Evolutionary conservation across 2,113 vertebrate genomes (phyloP), one percentile per base, ranked within the genome.

Genomic region (Pygoscelis adeliae): DNA sequence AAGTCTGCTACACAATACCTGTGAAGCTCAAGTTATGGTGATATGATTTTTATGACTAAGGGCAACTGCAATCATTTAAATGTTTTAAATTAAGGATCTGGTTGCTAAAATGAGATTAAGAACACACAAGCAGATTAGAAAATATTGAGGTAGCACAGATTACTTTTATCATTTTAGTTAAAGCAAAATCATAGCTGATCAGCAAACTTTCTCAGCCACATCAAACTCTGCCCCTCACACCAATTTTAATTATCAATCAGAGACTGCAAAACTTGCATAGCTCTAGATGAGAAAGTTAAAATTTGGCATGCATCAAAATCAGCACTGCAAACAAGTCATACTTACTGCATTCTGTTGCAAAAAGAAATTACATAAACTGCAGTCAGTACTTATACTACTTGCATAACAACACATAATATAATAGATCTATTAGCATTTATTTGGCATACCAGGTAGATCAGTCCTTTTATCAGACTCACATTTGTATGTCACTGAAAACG

Each of bases 331-430:
- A 98, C 97, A 87, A 85, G 93, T 85, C 96, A 98, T 99, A 99
- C 99, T 99, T 99, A 99, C 99, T 98, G 98, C 98, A 97, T 98
- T 98, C 99, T 99, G 99, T 98, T 94, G 98, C 96, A 97, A 98
- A 98, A 98, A 98, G 98, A 98, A 98, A 99, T 98, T 66, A 94
- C 84, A 98, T 67, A 97, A 97, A 97, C 67, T 87, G 92, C 92
- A 93, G 93, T 98, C 97, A 98, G 96, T 97, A 96, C 69, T 97
- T 83, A 44, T 65, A 70, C 22, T 56, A 63, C 63, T 94, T 89
- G 56, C 70, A 44, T 4, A 92, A 70, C 34, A 84, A 78, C 12
- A 87, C 15, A 84, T 6, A 92, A 83, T 30, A 59, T 13, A 90
- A 77, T 21, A 52, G 1, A 67, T 44, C 65, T 74, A 47, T 76